Evolutionary conservation across 2,797 vertebrate species (phyloP).

Genomic region (Onychomys leucogaster): DNA sequence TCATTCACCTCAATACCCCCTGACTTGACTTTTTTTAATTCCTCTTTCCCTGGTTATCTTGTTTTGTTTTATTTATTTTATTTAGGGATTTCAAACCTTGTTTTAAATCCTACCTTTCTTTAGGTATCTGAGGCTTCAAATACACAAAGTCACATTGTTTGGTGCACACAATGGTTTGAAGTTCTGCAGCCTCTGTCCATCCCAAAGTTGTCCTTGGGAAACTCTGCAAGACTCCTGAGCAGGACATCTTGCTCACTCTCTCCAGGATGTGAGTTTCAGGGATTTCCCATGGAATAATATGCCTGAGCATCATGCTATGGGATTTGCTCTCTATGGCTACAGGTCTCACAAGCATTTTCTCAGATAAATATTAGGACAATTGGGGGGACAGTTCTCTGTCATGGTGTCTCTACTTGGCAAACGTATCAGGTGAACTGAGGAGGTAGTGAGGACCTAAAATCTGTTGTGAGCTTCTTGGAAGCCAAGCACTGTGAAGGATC

Average conservation of each 20-base stretch:
- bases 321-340: neutral
- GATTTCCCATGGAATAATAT: neutral
- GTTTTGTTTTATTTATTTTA: neutral
- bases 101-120: constrained; percentile 13
- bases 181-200: neutral
- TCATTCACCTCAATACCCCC: neutral
- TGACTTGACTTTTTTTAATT: neutral
- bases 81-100: neutral
- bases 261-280: neutral
- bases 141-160: neutral
- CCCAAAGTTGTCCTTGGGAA: neutral
- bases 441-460: neutral
- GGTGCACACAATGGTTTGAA: neutral
- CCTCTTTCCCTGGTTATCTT: neutral
- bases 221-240: neutral
- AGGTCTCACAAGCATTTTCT: constrained; percentile 31
- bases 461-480: neutral
- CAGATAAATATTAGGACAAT: neutral
- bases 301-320: neutral
- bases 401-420: constrained; percentile 1
- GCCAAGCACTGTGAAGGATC: neutral
- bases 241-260: neutral
- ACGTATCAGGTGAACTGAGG: neutral
- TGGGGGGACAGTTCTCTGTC: neutral
- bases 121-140: neutral